Conservation (phyloP, 2,113 vertebrate genomes). For the Athene cunicularia region DNA sequence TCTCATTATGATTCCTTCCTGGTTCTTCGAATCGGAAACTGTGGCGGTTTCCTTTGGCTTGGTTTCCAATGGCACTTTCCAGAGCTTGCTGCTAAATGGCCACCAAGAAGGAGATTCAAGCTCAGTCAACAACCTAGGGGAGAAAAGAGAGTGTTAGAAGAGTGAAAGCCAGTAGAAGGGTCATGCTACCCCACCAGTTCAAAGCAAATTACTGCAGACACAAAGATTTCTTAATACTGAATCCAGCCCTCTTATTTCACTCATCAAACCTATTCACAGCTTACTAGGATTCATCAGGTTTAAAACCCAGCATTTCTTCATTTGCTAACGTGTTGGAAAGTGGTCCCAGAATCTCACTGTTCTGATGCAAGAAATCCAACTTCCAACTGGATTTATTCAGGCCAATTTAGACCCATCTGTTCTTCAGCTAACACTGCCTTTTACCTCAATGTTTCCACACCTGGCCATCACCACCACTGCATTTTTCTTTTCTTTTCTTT, state of each 20-base stretch:
- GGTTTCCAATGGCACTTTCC: conserved; percentile 76
- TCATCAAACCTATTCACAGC: neutral
- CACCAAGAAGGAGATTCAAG: conserved; percentile 94
- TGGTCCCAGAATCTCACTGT: neutral
- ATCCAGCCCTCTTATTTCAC: neutral
- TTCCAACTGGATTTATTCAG: neutral
- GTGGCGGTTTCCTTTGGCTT: conserved; percentile 63
- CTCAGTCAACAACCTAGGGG: conserved; percentile 83
- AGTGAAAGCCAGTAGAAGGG: neutral
- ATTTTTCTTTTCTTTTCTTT: neutral
- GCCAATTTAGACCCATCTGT: neutral
- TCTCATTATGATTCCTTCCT: conserved; percentile 75
- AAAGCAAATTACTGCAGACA: neutral
- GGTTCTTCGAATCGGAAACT: neutral
- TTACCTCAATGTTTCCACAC: neutral
- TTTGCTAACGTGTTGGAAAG: accelerated
- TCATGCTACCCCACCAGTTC: neutral
- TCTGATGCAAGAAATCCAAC: neutral
- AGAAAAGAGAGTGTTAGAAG: neutral
- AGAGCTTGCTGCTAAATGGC: conserved; percentile 87
- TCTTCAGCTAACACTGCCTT: neutral
- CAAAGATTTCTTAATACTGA: neutral
- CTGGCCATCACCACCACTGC: neutral
- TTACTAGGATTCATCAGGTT: accelerated
- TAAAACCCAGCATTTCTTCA: neutral